These are phyloP conservation scores for Hypsibius dujardini DNA, from an alignment of 1,140 invertebrate genomes.

Conservation along the genomic window DNA sequence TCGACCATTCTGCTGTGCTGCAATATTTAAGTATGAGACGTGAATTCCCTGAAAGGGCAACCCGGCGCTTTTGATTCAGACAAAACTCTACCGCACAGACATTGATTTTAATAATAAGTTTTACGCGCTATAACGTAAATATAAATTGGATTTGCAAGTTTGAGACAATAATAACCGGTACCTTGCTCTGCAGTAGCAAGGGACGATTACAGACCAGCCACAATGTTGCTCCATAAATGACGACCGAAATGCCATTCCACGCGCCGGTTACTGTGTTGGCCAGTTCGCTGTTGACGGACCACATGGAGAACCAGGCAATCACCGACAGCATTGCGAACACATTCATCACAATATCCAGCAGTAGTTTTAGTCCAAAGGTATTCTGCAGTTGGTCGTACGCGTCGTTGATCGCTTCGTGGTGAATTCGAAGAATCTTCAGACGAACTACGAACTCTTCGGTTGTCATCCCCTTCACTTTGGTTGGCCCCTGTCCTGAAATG, in stretches of 20 bases:
- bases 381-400: neutral
- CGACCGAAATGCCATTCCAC: neutral
- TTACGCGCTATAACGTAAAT: neutral
- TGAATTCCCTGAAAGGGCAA: neutral
- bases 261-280: neutral
- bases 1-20: neutral
- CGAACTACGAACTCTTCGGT: neutral
- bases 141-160: no score
- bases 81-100: neutral
- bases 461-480: neutral
- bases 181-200: neutral
- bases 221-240: neutral
- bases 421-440: constrained; percentile 1
- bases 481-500: no score
- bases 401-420: neutral
- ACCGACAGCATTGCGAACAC: neutral
- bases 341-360: neutral
- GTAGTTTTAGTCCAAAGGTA: neutral
- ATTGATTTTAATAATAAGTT: neutral
- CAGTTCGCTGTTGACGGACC: neutral
- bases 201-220: neutral
- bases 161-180: neutral
- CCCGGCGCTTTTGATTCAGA: neutral
- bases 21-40: neutral
- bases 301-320: neutral